phyloP scores from a whole-genome alignment of 1,140 invertebrate species.

The Drosophila ambigua region DNA sequence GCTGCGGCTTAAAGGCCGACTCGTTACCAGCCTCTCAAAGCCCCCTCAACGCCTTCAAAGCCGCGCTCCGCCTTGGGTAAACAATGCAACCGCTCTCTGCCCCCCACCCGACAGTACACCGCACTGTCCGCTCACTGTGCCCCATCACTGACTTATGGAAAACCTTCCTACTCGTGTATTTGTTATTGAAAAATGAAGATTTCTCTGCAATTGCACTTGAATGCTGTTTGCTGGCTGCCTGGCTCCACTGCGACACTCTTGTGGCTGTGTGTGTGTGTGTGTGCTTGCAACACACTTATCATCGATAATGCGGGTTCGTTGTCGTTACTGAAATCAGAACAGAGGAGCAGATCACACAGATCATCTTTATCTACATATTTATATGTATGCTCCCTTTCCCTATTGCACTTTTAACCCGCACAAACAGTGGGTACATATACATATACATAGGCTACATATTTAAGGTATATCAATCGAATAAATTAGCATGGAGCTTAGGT shows the following conservation, averaged over 20 bases:
- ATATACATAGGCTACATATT: too few relatives aligned
- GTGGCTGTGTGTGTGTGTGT: not conserved
- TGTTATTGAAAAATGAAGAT: slow-evolving; percentile 54
- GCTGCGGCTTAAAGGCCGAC: not conserved
- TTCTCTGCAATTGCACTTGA: slow-evolving; percentile 62
- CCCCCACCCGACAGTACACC: not conserved
- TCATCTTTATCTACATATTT: too few relatives aligned
- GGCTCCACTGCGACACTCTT: too few relatives aligned
- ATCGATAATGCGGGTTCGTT: not conserved
- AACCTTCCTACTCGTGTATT: slow-evolving; percentile 3
- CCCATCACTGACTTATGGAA: not conserved
- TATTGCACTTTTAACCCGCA: too few relatives aligned
- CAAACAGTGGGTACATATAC: too few relatives aligned
- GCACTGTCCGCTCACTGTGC: not conserved
- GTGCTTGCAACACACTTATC: too few relatives aligned
- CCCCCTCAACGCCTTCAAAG: slow-evolving; percentile 40
- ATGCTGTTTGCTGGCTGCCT: slow-evolving; percentile 16
- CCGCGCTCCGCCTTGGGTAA: slow-evolving; percentile 61
- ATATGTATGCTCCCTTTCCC: too few relatives aligned
- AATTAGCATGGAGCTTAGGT: too few relatives aligned
- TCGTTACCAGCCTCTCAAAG: not conserved
- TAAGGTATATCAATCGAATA: too few relatives aligned
- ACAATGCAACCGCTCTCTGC: slow-evolving; percentile 26
- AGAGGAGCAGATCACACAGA: too few relatives aligned
- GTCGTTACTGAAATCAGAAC: slow-evolving; percentile 25